These are phyloP conservation scores for Oxyruncus cristatus DNA, from an alignment of 2,113 vertebrate genomes.

Conservation along the genomic window DNA sequence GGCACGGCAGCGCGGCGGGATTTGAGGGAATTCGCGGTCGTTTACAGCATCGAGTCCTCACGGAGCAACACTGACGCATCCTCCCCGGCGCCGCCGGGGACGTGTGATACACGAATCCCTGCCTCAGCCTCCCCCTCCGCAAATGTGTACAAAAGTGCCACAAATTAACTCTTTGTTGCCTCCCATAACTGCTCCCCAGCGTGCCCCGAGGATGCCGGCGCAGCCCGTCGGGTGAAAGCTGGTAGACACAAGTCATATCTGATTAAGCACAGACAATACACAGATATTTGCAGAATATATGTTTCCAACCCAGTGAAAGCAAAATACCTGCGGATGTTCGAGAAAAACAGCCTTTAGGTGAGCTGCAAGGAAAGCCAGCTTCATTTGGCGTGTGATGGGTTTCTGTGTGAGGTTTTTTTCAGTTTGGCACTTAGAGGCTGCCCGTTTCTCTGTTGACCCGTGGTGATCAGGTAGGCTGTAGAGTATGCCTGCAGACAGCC, in stretches of 20 bases:
- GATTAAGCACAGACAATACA: not conserved
- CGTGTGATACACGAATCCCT: not conserved
- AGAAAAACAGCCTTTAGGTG: not conserved
- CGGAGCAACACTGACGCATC: rapidly evolving
- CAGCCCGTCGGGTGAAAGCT: not conserved
- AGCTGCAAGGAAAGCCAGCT: not conserved
- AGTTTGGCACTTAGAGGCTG: not conserved
- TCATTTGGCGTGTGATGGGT: not conserved
- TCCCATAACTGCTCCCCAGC: not conserved
- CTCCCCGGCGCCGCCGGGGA: not conserved
- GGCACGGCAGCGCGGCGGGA: not conserved
- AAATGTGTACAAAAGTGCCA: not conserved
- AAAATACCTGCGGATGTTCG: not conserved
- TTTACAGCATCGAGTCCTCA: rapidly evolving
- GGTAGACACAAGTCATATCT: not conserved
- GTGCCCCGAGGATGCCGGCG: not conserved
- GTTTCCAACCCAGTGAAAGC: not conserved
- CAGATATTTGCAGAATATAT: not conserved
- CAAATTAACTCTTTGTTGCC: not conserved
- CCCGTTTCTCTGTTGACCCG: rapidly evolving
- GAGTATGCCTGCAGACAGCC: not conserved
- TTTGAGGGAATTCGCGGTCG: not conserved
- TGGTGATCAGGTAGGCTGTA: not conserved
- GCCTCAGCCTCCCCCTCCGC: not conserved
- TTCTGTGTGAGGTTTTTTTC: not conserved